Conservation (phyloP, 53 echinoderm and acorn worm species). For the Luidia sarsii region DNA sequence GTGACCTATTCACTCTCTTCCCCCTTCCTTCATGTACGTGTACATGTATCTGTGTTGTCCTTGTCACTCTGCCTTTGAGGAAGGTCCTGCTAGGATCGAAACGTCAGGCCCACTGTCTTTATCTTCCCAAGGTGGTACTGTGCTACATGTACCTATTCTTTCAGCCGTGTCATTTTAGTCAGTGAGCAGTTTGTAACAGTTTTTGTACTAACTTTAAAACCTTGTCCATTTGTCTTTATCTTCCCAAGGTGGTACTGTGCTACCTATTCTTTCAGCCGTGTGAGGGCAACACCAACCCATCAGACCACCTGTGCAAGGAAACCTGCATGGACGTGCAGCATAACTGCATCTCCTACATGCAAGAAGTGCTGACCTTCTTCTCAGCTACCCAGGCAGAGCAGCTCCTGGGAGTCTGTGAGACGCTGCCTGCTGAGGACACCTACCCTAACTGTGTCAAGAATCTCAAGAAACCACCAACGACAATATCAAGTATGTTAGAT, state of each 20-base stretch:
- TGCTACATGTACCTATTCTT: constrained; percentile 82
- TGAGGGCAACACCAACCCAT: neutral
- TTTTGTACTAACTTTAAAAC: no score
- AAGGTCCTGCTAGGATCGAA: no score
- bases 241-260: constrained; percentile 47
- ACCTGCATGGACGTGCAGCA: constrained; percentile 60
- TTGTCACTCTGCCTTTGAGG: no score
- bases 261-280: constrained; percentile 85
- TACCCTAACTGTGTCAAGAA: constrained; percentile 40
- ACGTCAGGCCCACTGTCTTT: no score
- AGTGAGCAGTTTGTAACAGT: no score
- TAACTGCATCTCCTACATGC: constrained; percentile 52
- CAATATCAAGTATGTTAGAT: neutral
- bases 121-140: constrained; percentile 10
- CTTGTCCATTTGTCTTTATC: neutral
- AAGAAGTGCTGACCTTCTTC: constrained; percentile 27
- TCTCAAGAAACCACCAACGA: constrained; percentile 5
- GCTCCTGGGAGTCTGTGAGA: constrained; percentile 45
- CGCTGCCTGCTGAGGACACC: constrained; percentile 20
- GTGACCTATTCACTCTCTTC: no score
- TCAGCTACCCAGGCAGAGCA: constrained; percentile 39
- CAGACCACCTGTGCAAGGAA: constrained; percentile 55
- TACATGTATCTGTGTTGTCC: no score
- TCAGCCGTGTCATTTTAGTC: no score
- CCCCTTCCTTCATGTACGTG: no score